Evolutionary conservation across 1,140 invertebrate genomes (phyloP), one percentile per base, ranked within the genome.

Genomic region (Zaprionus africanus): DNA sequence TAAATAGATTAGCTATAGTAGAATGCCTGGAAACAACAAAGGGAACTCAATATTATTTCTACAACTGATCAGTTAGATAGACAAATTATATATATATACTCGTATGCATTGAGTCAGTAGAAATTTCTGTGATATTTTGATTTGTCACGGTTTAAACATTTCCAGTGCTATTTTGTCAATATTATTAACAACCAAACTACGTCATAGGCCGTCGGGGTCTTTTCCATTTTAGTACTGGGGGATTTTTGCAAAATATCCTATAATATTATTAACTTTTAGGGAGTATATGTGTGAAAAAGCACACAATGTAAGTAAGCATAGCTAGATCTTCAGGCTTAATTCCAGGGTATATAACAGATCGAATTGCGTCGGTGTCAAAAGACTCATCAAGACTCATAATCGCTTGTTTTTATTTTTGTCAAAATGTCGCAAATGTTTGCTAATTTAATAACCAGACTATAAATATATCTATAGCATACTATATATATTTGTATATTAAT

Each of bases 371-470:
- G n/a, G 2, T 43, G n/a, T 43, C 15, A 26, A 36, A 17, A 34
- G 31, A 46, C 15, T 24, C 9, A 11, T 22, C 6, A 28, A n/a
- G 22, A 5, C 15, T 61, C 24, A 3, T 61, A 46, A n/a, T 28
- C 2, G 46, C 22, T 61, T 28, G 41, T 51, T 63, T 28, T 36
- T 63, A 53, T 13, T n/a, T 36, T 36, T 36, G 26, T 62, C 28
- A 63, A 63, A 51, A 34, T 63, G 15, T 60, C 38, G 38, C 41
- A 81, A 77, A 77, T 80, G 69, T 70, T 66, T 75, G 60, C 46
- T 66, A 56, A 74, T 81, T 69, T 56, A 13, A 41, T 31, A 51
- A 41, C 24, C 41, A 46, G 24, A 49, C 24, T 12, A 22, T 22
- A 24, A 24, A 51, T 51, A 6, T 24, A 51, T 51, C 41, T 34